A percentile compares a stretch with the other conserved stretches of the same genome.
Conservation (phyloP, 2,113 vertebrate genomes). For the Semicossyphus pulcher region DNA sequence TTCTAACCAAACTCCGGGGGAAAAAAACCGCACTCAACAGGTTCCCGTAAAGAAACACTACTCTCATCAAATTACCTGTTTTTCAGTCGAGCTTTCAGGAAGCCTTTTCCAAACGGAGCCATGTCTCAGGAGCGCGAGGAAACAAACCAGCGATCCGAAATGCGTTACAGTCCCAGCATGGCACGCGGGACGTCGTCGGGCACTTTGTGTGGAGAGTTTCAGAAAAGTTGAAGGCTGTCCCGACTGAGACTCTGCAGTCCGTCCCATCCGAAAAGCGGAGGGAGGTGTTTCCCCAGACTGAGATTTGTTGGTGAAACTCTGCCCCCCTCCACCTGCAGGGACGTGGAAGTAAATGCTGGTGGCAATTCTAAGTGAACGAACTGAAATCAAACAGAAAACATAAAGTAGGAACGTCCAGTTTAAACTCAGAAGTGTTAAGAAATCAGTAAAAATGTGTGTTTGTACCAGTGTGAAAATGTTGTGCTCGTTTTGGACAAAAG, state of each 20-base stretch:
- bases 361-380: background rate
- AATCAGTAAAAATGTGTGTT: no score
- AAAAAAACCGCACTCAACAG: slow-evolving; percentile 5
- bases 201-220: slow-evolving; percentile 13
- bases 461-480: no score
- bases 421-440: no score
- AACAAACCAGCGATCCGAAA: slow-evolving; percentile 6
- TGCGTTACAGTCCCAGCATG: slow-evolving; percentile 58
- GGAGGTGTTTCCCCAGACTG: slow-evolving; percentile 53
- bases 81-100: slow-evolving; percentile 92
- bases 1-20: background rate
- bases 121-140: slow-evolving; percentile 73
- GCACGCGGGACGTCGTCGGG: slow-evolving; percentile 9
- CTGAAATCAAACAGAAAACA: background rate
- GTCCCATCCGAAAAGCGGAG: slow-evolving; percentile 33
- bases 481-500: no score
- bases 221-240: slow-evolving; percentile 61
- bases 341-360: background rate
- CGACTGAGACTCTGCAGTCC: slow-evolving; percentile 53
- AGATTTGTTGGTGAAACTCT: slow-evolving; percentile 51
- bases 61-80: slow-evolving; percentile 85
- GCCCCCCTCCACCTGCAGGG: slow-evolving; percentile 61
- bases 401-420: background rate
- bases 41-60: slow-evolving; percentile 4
- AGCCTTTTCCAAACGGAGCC: slow-evolving; percentile 94